These are phyloP conservation scores for Atethmia centrago DNA, from an alignment of 2,888 invertebrate species.

Conservation along the genomic window DNA sequence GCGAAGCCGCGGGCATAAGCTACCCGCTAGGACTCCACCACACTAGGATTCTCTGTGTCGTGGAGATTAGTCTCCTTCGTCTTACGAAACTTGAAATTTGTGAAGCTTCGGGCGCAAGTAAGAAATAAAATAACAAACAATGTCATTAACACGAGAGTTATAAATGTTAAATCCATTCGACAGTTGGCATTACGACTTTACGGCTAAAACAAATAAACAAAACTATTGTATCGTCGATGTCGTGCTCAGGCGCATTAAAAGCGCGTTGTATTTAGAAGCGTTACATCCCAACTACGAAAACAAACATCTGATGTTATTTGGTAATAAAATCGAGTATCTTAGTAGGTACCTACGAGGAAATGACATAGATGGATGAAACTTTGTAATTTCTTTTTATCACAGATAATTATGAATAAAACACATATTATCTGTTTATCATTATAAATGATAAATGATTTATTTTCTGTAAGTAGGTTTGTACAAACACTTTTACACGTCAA, in stretches of 20 bases:
- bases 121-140: constrained; percentile 37
- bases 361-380: neutral
- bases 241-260: constrained; percentile 24
- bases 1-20: no score
- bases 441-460: no score
- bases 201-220: constrained; percentile 34
- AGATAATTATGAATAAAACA: no score
- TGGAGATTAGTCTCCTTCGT: no score
- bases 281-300: constrained; percentile 25
- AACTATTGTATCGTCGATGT: constrained; percentile 27
- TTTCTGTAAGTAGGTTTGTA: no score
- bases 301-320: constrained; percentile 23
- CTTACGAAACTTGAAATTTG: no score
- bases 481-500: no score
- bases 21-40: no score
- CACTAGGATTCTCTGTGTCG: no score
- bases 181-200: constrained; percentile 29
- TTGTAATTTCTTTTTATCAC: neutral
- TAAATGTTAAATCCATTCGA: constrained; percentile 35
- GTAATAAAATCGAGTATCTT: constrained; percentile 5
- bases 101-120: neutral
- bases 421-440: no score
- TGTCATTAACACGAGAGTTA: constrained; percentile 28
- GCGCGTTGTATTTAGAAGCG: constrained; percentile 41
- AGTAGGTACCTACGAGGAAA: constrained; percentile 1